These are phyloP conservation scores for Drosophila yakuba DNA, from an alignment of 1,140 invertebrate genomes.

Conservation along the genomic window DNA sequence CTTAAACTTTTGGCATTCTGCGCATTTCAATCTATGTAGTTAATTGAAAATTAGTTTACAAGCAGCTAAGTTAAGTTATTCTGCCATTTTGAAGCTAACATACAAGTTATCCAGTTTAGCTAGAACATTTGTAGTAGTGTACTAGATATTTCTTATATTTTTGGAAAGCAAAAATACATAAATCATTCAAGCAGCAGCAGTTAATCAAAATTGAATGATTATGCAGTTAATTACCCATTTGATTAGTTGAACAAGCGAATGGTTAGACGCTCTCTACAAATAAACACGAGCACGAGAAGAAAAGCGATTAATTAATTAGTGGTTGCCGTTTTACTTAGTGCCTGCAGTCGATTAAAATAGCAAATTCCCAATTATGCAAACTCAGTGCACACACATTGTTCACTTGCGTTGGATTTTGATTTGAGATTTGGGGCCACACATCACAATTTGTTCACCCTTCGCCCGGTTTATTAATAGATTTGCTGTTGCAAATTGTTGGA, in stretches of 20 bases:
- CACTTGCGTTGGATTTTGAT: conserved; percentile 26
- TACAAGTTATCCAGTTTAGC: too few relatives aligned
- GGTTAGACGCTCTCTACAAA: conserved; percentile 34
- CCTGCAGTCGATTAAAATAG: conserved; percentile 12
- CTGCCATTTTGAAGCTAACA: too few relatives aligned
- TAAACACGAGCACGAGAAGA: conserved; percentile 14
- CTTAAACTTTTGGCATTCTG: neutral
- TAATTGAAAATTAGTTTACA: neutral
- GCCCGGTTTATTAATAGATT: conserved; percentile 63
- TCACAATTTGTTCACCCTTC: conserved; percentile 58
- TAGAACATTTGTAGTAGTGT: too few relatives aligned
- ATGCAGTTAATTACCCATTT: conserved; percentile 58
- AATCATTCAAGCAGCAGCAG: too few relatives aligned
- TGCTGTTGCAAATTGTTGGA: conserved; percentile 34
- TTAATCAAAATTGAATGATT: too few relatives aligned
- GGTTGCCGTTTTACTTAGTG: conserved; percentile 9
- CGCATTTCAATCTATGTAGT: too few relatives aligned
- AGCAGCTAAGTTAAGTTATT: neutral
- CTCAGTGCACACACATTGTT: conserved; percentile 7
- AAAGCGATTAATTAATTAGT: conserved; percentile 40
- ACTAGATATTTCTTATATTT: too few relatives aligned
- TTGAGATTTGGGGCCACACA: conserved; percentile 23
- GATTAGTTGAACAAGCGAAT: conserved; percentile 17
- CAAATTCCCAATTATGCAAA: conserved; percentile 48
- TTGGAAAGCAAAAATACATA: too few relatives aligned